Evolutionary conservation across 2,888 invertebrate species (phyloP).

Genomic region (Nomada fabriciana): DNA sequence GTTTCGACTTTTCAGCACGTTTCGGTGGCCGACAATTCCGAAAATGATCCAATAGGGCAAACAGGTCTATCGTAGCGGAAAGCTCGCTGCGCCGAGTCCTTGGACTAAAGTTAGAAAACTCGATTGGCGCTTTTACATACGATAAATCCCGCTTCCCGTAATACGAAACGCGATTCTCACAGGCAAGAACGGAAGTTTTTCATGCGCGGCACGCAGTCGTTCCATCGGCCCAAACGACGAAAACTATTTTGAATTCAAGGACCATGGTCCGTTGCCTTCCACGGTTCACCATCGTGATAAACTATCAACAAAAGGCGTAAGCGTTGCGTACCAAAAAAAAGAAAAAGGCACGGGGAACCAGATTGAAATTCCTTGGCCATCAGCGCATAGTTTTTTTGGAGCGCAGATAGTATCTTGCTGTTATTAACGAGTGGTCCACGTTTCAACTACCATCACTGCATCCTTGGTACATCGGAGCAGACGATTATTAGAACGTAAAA

Average conservation of each 20-base stretch:
- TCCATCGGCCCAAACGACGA: constrained; percentile 59
- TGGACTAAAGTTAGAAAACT: constrained; percentile 50
- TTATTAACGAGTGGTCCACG: background rate
- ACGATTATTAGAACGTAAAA: no score
- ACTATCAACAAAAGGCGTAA: constrained; percentile 63
- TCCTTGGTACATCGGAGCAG: no score
- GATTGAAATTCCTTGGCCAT: constrained; percentile 25
- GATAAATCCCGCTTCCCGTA: constrained; percentile 37
- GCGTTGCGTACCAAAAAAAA: background rate
- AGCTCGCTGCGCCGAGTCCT: constrained; percentile 12
- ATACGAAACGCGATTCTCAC: constrained; percentile 57
- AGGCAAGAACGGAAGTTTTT: constrained; percentile 60
- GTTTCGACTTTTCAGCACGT: constrained; percentile 13
- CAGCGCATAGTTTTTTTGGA: constrained; percentile 12
- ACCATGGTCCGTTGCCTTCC: constrained; percentile 63
- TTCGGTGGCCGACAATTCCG: background rate
- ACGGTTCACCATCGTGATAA: constrained; percentile 59
- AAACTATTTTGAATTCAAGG: constrained; percentile 78
- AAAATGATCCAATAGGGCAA: background rate
- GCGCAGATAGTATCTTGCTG: constrained; percentile 5
- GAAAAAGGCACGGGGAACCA: background rate
- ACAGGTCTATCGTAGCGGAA: background rate
- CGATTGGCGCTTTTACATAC: constrained; percentile 13
- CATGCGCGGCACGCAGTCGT: constrained; percentile 73
- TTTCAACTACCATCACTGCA: no score